Evolutionary conservation across 2,888 invertebrate genomes (phyloP).

Genomic region (Trisateles emortualis): DNA sequence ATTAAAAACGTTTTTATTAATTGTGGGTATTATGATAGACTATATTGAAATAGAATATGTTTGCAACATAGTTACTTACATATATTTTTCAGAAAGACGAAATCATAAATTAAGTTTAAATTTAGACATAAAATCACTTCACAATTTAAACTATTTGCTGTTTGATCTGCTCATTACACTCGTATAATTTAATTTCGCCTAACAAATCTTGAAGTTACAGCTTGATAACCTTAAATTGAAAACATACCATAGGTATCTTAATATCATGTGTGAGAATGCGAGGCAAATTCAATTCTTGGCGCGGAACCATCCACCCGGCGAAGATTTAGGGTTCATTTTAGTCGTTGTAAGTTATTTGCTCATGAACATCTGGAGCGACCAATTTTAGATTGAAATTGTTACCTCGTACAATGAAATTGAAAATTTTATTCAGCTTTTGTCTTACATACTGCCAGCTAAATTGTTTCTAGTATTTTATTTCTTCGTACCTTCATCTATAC

Average conservation of each 20-base stretch:
- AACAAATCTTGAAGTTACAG: constrained; percentile 9
- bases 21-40: too few species aligned
- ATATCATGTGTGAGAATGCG: constrained; percentile 57
- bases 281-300: constrained; percentile 82
- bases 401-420: constrained; percentile 66
- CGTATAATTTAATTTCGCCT: constrained; percentile 34
- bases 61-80: too few species aligned
- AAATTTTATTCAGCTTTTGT: constrained; percentile 57
- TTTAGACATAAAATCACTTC: too few species aligned
- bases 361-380: constrained; percentile 79
- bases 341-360: constrained; percentile 78
- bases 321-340: constrained; percentile 84
- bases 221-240: constrained; percentile 44
- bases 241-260: constrained; percentile 49
- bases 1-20: too few species aligned
- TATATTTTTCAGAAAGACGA: too few species aligned
- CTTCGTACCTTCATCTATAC: constrained; percentile 7
- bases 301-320: constrained; percentile 68
- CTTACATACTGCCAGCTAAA: constrained; percentile 23
- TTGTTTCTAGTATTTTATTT: constrained; percentile 33
- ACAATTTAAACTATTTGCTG: too few species aligned
- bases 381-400: constrained; percentile 76
- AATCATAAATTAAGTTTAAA: too few species aligned
- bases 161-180: too few species aligned
- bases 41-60: too few species aligned